A percentile compares a stretch with the other conserved stretches of the same genome.
Evolutionary conservation across 37 sponge, comb jelly and placozoan genomes (phyloP).

Genomic region (Ephydatia muelleri): DNA sequence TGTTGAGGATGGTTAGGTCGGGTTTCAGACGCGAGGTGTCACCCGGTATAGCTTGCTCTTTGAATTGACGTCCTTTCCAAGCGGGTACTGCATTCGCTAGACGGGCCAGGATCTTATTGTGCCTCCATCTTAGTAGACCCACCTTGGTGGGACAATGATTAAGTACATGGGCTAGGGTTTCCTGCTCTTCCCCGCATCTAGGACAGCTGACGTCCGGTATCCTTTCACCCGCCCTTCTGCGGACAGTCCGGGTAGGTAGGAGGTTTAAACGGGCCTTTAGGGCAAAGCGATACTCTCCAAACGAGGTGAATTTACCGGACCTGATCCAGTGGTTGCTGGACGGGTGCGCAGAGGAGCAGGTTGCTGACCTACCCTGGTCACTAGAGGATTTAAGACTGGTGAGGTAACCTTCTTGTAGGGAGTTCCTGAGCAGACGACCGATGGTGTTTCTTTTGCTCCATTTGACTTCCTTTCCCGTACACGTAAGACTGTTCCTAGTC

Average conservation of each 20-base stretch:
- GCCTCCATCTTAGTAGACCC: neutral
- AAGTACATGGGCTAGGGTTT: neutral
- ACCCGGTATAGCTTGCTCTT: conserved; percentile 7
- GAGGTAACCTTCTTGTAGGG: neutral
- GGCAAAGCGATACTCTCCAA: conserved; percentile 29
- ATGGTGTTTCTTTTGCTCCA: neutral
- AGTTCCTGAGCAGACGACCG: neutral
- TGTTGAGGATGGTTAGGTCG: conserved; percentile 5
- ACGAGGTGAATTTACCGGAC: conserved; percentile 18
- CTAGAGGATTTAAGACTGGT: neutral
- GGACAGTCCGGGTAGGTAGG: conserved; percentile 33
- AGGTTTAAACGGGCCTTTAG: conserved; percentile 38
- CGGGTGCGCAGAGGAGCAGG: conserved; percentile 12
- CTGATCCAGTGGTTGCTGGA: conserved; percentile 40
- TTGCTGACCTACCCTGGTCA: conserved; percentile 41
- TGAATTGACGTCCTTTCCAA: neutral
- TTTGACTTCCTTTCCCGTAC: neutral
- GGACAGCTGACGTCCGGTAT: neutral
- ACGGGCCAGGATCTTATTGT: neutral
- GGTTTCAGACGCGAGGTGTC: neutral
- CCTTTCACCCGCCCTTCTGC: conserved; percentile 1
- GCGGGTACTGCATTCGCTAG: neutral
- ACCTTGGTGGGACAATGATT: neutral
- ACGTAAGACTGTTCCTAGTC: neutral
- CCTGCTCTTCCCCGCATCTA: neutral